Evolutionary conservation across 2,113 vertebrate genomes (phyloP).

Genomic region (Serilophus lunatus): DNA sequence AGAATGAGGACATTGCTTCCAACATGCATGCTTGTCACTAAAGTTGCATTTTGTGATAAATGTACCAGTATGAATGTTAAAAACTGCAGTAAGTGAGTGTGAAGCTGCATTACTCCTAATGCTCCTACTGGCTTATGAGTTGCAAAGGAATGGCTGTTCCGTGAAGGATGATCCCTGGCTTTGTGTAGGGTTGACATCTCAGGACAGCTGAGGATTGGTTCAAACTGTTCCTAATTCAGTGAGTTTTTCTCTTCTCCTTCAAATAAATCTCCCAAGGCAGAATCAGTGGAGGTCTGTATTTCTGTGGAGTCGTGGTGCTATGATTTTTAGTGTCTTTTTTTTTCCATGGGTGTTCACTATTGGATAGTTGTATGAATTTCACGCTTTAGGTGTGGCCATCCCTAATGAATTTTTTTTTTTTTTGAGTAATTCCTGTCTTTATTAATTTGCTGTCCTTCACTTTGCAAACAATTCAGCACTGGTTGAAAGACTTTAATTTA

Average conservation of each 20-base stretch:
- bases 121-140: not conserved
- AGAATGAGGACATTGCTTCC: not conserved
- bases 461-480: not conserved
- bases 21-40: not conserved
- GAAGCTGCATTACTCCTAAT: not conserved
- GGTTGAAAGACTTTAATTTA: not conserved
- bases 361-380: not conserved
- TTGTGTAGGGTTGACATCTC: not conserved
- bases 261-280: not conserved
- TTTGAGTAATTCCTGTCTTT: not conserved
- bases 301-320: not conserved
- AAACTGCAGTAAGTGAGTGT: not conserved
- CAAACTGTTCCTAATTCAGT: not conserved
- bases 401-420: not conserved
- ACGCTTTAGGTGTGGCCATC: not conserved
- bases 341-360: not conserved
- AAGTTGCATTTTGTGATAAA: not conserved
- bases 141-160: not conserved
- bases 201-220: not conserved
- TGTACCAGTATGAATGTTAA: accelerated
- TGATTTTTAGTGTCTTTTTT: not conserved
- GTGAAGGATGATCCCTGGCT: not conserved
- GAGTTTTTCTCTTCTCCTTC: not conserved
- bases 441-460: not conserved
- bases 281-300: not conserved